A percentile compares a stretch with the other conserved stretches of the same genome.
These are phyloP conservation scores for Phalanger gymnotis DNA, from an alignment of 2,797 vertebrate species.

Conservation along the genomic window DNA sequence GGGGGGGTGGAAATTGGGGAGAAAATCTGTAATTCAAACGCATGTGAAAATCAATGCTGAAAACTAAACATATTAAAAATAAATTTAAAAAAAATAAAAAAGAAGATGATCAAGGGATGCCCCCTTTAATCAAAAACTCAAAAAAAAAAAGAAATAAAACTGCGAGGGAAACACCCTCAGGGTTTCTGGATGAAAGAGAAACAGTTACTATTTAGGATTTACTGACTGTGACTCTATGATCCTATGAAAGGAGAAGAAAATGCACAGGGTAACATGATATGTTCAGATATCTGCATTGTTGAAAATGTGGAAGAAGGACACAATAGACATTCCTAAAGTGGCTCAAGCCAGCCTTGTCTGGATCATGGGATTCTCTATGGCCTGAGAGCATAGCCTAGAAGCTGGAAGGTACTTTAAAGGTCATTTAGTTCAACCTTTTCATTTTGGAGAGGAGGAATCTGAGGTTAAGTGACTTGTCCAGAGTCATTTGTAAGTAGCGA, in stretches of 20 bases:
- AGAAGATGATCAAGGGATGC: too few relatives aligned
- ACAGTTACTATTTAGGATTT: too few relatives aligned
- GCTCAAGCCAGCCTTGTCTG: background rate
- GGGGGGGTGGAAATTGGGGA: too few relatives aligned
- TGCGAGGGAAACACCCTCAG: too few relatives aligned
- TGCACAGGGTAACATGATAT: background rate
- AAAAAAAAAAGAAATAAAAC: too few relatives aligned
- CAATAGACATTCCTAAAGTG: background rate
- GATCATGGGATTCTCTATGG: background rate
- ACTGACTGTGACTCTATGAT: background rate
- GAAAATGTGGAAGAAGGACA: background rate
- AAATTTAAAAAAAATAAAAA: too few relatives aligned
- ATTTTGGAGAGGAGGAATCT: background rate
- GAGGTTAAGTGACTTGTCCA: background rate
- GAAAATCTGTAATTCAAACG: too few relatives aligned
- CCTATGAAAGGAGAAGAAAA: background rate
- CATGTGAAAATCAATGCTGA: too few relatives aligned
- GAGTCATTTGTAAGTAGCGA: background rate
- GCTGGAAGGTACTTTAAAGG: background rate
- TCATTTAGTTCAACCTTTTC: too few relatives aligned
- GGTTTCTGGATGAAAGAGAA: too few relatives aligned
- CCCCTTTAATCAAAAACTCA: too few relatives aligned
- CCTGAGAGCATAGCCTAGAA: background rate
- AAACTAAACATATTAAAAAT: too few relatives aligned
- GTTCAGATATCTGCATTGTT: background rate